Base-by-base conservation (phyloP, 1,140 invertebrate species). In the Bicyclus anynana region DNA sequence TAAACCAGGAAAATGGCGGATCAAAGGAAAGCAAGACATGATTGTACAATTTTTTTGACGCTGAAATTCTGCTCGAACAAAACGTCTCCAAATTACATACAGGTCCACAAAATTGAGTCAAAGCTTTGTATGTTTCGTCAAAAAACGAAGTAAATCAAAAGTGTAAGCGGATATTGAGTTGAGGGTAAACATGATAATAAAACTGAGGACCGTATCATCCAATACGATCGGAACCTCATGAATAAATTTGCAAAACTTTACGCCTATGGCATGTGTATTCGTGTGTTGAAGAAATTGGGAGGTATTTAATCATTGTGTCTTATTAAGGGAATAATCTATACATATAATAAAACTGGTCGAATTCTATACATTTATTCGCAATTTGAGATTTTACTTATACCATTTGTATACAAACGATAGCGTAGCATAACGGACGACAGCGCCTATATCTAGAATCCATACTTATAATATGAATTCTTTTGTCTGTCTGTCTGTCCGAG, bases 171-270 rank as follows among this genome's bases (percentile, higher is more conserved):
- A 69, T 62, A 61, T 61, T 60, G 60, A 47, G 20, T 27, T 47
- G 20, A 16, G 44, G n/a, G 21, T 47, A 47, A 47, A 27, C 44
- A 77, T 63, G 53, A 63, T 68, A 66, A 75, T 75, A 75, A 75
- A 72, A 73, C 65, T 50, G 46, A 59, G 53, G 65, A 47, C 55
- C 66, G 61, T 67, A 67, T 67, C 68, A 67, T 56, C 59, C 38
- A 64, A 65, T 59, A 58, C 72, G 70, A 75, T 77, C 72, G 67
- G 57, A 70, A 65, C 51, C 70, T 75, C 75, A 75, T 78, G 75
- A 77, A 75, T 77, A 77, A 78, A 78, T 77, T 77, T 75, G 68
- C 72, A 70, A 68, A 61, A 72, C 57, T 54, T 60, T 58, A 58
- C 50, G 62, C 37, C 67, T 69, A 59, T 52, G 56, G 44, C 49